Evolutionary conservation across 2,113 vertebrate species (phyloP), one percentile per base, ranked within the genome.

Genomic region (Archocentrus centrarchus): DNA sequence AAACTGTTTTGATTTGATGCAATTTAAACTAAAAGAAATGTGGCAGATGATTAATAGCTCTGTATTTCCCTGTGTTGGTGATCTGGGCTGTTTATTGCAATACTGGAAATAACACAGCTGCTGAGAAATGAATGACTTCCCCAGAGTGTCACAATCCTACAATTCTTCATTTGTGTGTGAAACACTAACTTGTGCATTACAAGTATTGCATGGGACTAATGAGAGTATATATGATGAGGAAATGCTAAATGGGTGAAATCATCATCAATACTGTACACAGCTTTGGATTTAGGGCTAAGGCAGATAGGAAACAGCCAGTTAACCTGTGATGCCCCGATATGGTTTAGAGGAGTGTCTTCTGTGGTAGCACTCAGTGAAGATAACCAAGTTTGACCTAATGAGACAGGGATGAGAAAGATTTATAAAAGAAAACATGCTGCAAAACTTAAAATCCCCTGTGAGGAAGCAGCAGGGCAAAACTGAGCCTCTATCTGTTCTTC

Each of bases 301-400:
- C 20, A 39, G 47, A 22, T 2, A 47, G 39, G 79, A 83, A 79
- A 57, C 57, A 13, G 39, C 60, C 1, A 59, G 66, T 81, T 77
- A 88, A 84, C 55, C 75, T 50, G 15, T 37, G 60, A 85, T n/a
- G 11, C 20, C 32, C 78, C 58, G 66, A 62, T 60, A 32, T 55
- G 24, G 60, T 79, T 62, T 11, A 53, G 63, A 78, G 22, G 76
- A 78, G 11, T 5, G 20, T 73, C 11, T 2, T 22, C 70, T 77
- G 64, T 41, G 14, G 24, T 24, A 68, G 14, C 6, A 27, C 30
- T 81, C 58, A 50, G 75, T 50, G n/a, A 79, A 59, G 75, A 55
- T 89, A 90, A 93, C 82, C 92, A 14, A 85, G 91, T 93, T 94
- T 32, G 47, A 57, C 35, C 63, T 86, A 89, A 95, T 90, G 68